Conservation (phyloP, 2,113 vertebrate species). For the Rhegmatorhina hoffmannsi region DNA sequence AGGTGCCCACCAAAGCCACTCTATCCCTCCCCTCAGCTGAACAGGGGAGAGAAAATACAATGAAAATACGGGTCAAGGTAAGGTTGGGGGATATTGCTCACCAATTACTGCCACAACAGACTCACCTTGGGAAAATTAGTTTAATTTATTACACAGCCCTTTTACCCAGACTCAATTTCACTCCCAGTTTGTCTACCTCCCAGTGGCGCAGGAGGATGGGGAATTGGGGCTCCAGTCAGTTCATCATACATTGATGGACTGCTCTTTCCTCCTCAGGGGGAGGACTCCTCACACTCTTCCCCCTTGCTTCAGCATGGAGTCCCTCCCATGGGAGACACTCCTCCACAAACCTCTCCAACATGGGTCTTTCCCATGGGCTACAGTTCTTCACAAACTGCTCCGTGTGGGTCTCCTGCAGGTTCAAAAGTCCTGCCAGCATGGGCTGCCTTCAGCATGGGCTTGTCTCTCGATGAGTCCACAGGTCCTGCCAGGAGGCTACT, state of each 20-base stretch:
- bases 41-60: not conserved
- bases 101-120: not conserved
- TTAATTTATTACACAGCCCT: not conserved
- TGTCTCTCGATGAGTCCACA: rapidly evolving
- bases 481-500: not conserved
- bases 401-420: rapidly evolving
- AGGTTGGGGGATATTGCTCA: not conserved
- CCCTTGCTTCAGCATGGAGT: not conserved
- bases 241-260: not conserved
- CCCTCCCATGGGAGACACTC: not conserved
- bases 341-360: rapidly evolving
- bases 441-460: not conserved
- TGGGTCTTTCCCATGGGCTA: not conserved
- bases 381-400: not conserved
- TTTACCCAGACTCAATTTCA: not conserved
- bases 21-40: not conserved
- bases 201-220: rapidly evolving
- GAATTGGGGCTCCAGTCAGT: not conserved
- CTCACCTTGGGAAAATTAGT: not conserved
- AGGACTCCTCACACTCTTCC: not conserved
- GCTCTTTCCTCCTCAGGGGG: not conserved
- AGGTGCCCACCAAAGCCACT: not conserved
- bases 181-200: not conserved
- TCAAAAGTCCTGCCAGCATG: not conserved
- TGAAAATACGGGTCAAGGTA: not conserved